phyloP scores from a whole-genome alignment of 2,888 invertebrate genomes.

The Miltochrista miniata region DNA sequence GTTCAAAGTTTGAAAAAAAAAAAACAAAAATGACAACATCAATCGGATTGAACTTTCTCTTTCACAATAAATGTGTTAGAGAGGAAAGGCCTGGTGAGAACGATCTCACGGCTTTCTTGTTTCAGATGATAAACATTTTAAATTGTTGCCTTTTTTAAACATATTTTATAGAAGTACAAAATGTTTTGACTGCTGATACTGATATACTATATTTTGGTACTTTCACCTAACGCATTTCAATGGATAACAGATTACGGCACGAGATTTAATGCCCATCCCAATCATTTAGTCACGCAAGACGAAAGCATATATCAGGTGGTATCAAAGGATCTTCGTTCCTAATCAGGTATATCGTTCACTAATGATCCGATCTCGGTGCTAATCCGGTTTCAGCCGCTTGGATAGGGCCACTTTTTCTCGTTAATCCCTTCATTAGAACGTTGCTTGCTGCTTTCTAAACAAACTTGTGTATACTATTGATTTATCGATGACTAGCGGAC shows the following conservation, averaged over 20 bases:
- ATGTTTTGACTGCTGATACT: too few relatives aligned
- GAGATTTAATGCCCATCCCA: constrained; percentile 16
- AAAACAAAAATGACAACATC: too few relatives aligned
- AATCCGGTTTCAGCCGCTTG: constrained; percentile 65
- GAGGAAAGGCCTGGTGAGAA: too few relatives aligned
- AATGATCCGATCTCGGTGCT: constrained; percentile 70
- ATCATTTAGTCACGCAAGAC: constrained; percentile 49
- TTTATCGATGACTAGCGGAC: too few relatives aligned
- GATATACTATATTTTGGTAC: too few relatives aligned
- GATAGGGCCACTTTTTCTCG: constrained; percentile 70
- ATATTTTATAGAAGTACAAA: too few relatives aligned
- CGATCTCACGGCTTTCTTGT: too few relatives aligned
- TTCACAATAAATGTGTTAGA: too few relatives aligned
- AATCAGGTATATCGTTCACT: constrained; percentile 76
- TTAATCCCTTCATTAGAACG: constrained; percentile 71
- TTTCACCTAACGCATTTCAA: neutral
- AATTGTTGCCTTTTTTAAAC: too few relatives aligned
- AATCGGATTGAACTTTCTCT: too few relatives aligned
- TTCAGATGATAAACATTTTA: too few relatives aligned
- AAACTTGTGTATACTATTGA: constrained; percentile 16
- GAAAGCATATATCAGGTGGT: constrained; percentile 55
- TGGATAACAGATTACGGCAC: neutral
- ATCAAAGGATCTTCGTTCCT: constrained; percentile 55
- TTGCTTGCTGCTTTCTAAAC: constrained; percentile 57
- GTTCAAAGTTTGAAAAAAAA: too few relatives aligned